Base-by-base conservation (phyloP, 2,888 invertebrate species). In the Nebria brevicollis region DNA sequence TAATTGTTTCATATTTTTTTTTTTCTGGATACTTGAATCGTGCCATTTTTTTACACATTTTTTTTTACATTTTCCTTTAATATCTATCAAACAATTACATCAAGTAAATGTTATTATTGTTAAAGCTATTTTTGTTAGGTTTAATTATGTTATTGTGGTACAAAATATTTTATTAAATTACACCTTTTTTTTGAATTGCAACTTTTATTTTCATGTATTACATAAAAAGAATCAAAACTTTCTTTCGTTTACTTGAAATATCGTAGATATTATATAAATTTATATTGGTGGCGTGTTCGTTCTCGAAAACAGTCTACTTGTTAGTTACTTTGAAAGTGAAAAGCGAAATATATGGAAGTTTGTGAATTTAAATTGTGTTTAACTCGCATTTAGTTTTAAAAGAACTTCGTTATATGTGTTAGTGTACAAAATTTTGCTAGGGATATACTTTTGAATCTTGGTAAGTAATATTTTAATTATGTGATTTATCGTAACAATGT, bases 161-260 rank as follows among this genome's bases (percentile, higher is more conserved):
- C 80, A 80, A 80, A 80, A 80, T 80, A 80, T 80, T 80, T 80
- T 70, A 80, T 75, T 80, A 80, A 80, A 80, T 54, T 80, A 75
- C 66, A 79, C 66, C 72, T 79, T 79, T 77, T 77, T 70, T 70
- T 70, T 13, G 70, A 70, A 25, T 4, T 70, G 6, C 8, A 26
- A 26, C 25, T 15, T 70, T 70, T 20, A 70, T 70, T 26, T 70
- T 25, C 13, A 66, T 66, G 66, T 66, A 7, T 66, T 66, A 66
- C 13, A 25, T 13, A 66, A n/a, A n/a, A 15, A 5, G 3, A 65
- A 65, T 65, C 65, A 65, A 65, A 65, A n/a, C 13, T 15, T 65
- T 65, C n/a, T 65, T 65, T 7, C 4, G 15, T 65, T 15, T n/a
- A 65, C n/a, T 65, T 65, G 65, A n/a, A n/a, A 65, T 65, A n/a